Evolutionary conservation across 2,888 invertebrate genomes (phyloP).

Genomic region (Adineta ricciae): DNA sequence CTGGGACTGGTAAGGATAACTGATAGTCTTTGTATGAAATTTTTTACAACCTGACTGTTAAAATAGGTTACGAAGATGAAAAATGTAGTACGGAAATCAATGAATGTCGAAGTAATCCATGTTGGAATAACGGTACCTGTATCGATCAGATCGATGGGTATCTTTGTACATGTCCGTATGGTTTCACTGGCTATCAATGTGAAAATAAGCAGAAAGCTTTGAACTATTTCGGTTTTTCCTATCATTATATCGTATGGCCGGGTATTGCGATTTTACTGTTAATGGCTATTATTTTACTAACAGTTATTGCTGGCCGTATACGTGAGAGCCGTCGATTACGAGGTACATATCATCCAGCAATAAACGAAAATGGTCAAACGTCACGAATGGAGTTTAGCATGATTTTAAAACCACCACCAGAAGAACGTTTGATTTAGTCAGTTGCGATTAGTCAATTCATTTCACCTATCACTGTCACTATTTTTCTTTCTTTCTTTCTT

Average conservation of each 20-base stretch:
- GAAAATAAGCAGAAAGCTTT: neutral
- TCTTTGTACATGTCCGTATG: constrained; percentile 26
- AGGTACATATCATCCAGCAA: constrained; percentile 92
- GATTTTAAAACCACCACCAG: constrained; percentile 89
- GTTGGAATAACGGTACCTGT: constrained; percentile 32
- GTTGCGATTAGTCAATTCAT: neutral
- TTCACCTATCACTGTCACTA: neutral
- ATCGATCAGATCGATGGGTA: constrained; percentile 23
- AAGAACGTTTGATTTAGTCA: constrained; percentile 78
- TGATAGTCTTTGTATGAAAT: neutral
- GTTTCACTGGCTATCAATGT: constrained; percentile 10
- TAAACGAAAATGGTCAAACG: constrained; percentile 83
- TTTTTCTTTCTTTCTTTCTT: neutral
- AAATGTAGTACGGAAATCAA: constrained; percentile 32
- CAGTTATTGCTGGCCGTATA: constrained; percentile 61
- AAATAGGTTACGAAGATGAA: constrained; percentile 28
- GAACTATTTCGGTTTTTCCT: neutral
- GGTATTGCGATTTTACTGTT: constrained; percentile 22
- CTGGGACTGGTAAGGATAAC: constrained; percentile 38
- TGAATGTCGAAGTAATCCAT: constrained; percentile 34
- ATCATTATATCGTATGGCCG: constrained; percentile 33
- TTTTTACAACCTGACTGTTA: neutral
- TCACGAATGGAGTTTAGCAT: constrained; percentile 83
- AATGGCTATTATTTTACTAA: constrained; percentile 51
- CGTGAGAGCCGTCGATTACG: constrained; percentile 85